These are phyloP conservation scores for Ptyas mucosa DNA, from an alignment of 2,113 vertebrate species.

Conservation along the genomic window DNA sequence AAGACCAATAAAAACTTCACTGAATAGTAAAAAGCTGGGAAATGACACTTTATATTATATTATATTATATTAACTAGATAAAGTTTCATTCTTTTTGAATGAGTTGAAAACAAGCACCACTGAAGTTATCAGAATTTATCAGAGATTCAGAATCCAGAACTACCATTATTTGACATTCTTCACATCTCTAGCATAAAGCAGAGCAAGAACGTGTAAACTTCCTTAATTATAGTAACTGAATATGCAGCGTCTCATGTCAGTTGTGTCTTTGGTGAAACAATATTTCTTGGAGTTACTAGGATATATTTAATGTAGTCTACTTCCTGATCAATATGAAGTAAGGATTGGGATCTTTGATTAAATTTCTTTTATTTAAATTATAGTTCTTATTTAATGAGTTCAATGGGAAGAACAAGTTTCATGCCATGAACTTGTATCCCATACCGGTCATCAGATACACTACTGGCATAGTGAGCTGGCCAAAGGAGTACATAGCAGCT, in stretches of 20 bases:
- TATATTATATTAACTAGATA: background rate
- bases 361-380: background rate
- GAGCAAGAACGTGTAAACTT: background rate
- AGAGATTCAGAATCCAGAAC: background rate
- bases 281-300: background rate
- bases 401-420: background rate
- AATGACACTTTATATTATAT: background rate
- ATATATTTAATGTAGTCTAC: background rate
- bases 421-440: background rate
- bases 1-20: background rate
- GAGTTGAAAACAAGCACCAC: background rate
- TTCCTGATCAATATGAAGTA: background rate
- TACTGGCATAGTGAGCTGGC: background rate
- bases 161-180: background rate
- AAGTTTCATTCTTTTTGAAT: background rate
- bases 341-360: background rate
- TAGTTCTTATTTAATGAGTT: background rate
- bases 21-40: background rate
- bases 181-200: background rate
- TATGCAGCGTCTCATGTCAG: background rate
- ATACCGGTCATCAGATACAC: background rate
- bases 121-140: background rate
- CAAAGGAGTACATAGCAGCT: background rate
- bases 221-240: background rate
- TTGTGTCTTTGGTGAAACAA: background rate